Conservation (phyloP, 30 jellyfish, hydroid and myxozoan species). For the Cassiopea andromeda region DNA sequence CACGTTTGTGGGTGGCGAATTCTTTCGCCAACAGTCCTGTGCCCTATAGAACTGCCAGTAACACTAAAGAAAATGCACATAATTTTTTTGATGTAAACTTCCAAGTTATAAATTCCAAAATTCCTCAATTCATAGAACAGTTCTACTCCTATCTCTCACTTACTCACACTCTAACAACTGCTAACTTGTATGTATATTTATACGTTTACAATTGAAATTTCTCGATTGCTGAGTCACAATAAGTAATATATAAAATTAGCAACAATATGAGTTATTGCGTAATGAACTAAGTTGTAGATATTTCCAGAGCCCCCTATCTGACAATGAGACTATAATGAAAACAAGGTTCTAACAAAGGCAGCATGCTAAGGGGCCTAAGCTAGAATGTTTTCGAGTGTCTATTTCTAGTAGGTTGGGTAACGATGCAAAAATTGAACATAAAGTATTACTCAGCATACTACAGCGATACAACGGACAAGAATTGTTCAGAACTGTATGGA, state of each 20-base stretch:
- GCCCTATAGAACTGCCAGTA: constrained; percentile 22
- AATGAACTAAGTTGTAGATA: not conserved
- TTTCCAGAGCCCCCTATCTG: constrained; percentile 9
- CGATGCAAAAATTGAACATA: constrained; percentile 12
- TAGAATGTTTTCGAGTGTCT: constrained; percentile 19
- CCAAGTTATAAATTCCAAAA: not conserved
- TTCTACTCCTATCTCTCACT: not conserved
- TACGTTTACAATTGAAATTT: constrained; percentile 12
- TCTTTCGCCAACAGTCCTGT: constrained; percentile 1
- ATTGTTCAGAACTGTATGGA: constrained; percentile 20
- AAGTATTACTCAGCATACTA: constrained; percentile 2
- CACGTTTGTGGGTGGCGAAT: no score
- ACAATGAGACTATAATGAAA: constrained; percentile 18
- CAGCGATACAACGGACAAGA: constrained; percentile 4
- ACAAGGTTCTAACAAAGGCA: constrained; percentile 19
- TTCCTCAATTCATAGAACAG: not conserved
- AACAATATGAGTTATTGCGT: constrained; percentile 10
- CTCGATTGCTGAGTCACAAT: constrained; percentile 18
- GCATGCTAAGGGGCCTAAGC: constrained; percentile 30
- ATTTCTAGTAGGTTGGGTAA: constrained; percentile 20
- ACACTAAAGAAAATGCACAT: constrained; percentile 38
- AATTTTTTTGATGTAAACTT: not conserved
- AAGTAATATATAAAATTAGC: constrained; percentile 2
- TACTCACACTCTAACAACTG: not conserved
- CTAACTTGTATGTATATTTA: constrained; percentile 5